A percentile compares a stretch with the other conserved stretches of the same genome.
Conservation (phyloP, 2,113 vertebrate genomes). For the Hemichromis elongatus region DNA sequence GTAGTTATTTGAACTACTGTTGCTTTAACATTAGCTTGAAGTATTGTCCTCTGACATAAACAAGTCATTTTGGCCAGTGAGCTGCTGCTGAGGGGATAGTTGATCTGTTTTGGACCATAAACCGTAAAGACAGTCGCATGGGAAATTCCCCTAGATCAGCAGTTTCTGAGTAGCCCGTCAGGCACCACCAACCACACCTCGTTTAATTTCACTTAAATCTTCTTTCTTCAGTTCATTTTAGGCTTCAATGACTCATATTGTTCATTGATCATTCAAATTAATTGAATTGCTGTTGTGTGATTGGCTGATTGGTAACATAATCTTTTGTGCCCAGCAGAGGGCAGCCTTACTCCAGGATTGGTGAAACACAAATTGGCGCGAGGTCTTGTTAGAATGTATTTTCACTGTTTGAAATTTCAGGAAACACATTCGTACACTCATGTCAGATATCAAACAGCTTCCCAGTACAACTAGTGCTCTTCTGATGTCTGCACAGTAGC, state of each 20-base stretch:
- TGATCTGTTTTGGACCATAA: not conserved
- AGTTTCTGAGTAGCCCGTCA: not conserved
- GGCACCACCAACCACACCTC: not conserved
- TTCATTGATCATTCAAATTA: not conserved
- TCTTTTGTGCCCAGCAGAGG: conserved; percentile 31
- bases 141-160: not conserved
- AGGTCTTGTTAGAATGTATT: not conserved
- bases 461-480: not conserved
- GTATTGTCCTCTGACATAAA: not conserved
- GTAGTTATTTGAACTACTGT: not conserved
- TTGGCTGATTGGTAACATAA: not conserved
- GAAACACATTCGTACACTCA: not conserved
- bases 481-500: not conserved
- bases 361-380: not conserved
- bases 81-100: not conserved
- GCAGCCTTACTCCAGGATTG: not conserved
- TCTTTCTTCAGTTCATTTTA: not conserved
- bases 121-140: not conserved
- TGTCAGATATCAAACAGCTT: not conserved
- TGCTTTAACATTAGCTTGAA: not conserved
- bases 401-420: not conserved
- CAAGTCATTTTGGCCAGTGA: not conserved
- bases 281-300: not conserved
- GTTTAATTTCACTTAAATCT: not conserved
- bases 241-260: not conserved